Percentiles rank a stretch among this genome's conserved stretches.
Evolutionary conservation across 2,888 invertebrate species (phyloP).

Genomic region (Drosophila vallismaia): DNA sequence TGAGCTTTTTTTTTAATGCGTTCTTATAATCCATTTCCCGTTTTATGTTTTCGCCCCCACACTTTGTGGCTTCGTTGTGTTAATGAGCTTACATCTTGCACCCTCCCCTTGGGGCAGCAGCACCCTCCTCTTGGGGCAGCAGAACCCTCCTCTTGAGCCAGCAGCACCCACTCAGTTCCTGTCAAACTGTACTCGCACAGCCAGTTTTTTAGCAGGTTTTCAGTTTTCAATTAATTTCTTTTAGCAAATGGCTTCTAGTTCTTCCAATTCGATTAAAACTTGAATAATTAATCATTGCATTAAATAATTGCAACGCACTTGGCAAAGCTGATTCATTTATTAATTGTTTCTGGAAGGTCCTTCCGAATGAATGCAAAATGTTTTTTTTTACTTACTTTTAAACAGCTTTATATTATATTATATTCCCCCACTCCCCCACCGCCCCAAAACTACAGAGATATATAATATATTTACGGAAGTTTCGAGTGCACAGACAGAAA

Average conservation of each 20-base stretch:
- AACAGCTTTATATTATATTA: constrained; percentile 40
- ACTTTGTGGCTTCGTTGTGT: constrained; percentile 30
- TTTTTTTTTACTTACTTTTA: constrained; percentile 39
- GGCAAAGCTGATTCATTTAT: background rate
- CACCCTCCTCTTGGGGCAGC: no score
- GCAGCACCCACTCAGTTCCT: background rate
- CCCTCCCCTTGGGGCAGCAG: background rate
- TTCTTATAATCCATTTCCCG: constrained; percentile 6
- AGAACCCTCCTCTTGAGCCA: no score
- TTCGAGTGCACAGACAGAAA: constrained; percentile 44
- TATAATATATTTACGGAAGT: constrained; percentile 7
- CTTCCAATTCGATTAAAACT: constrained; percentile 57
- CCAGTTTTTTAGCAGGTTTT: background rate
- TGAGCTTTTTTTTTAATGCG: constrained; percentile 5
- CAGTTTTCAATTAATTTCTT: constrained; percentile 38
- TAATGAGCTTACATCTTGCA: constrained; percentile 37
- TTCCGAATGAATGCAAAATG: constrained; percentile 36
- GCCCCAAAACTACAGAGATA: background rate
- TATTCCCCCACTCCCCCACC: constrained; percentile 6
- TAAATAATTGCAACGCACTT: constrained; percentile 29
- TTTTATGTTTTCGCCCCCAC: constrained; percentile 1
- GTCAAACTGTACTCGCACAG: constrained; percentile 37
- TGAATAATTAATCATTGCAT: constrained; percentile 70
- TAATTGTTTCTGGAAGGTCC: background rate
- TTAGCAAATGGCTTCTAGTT: constrained; percentile 19